Conservation (phyloP, 2,888 invertebrate genomes). For the Anoplius nigerrimus region DNA sequence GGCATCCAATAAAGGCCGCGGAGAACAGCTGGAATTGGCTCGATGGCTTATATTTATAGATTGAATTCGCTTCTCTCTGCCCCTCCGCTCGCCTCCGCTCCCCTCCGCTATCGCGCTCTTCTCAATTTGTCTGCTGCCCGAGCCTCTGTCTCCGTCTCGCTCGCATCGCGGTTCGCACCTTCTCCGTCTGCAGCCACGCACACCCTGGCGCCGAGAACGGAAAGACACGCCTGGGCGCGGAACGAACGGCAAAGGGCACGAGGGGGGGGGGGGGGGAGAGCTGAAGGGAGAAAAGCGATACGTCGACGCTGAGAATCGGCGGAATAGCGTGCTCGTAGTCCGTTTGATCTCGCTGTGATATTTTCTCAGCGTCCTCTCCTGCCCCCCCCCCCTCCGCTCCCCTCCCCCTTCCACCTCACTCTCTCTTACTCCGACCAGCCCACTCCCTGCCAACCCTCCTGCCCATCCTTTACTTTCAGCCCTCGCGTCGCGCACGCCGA, state of each 20-base stretch:
- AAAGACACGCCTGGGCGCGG: not conserved
- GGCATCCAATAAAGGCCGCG: slow-evolving; percentile 52
- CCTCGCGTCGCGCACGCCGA: not conserved
- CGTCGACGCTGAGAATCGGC: not conserved
- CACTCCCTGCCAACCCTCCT: too few species aligned
- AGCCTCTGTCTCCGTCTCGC: not conserved
- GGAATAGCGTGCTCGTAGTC: slow-evolving; percentile 36
- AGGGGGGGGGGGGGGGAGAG: not conserved
- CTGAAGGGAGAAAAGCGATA: not conserved
- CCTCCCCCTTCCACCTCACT: too few species aligned
- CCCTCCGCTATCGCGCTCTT: not conserved
- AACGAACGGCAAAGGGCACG: too few species aligned
- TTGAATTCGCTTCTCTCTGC: slow-evolving; percentile 36
- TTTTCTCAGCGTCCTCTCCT: slow-evolving; percentile 50
- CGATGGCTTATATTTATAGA: slow-evolving; percentile 64
- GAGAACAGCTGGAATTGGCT: slow-evolving; percentile 54
- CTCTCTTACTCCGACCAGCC: too few species aligned
- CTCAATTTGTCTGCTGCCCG: not conserved
- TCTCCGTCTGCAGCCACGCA: slow-evolving; percentile 8
- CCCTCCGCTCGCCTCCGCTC: slow-evolving; percentile 2
- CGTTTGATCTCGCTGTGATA: slow-evolving; percentile 58
- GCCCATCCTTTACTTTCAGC: too few species aligned
- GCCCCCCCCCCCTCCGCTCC: slow-evolving; percentile 22
- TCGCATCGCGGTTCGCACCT: too few species aligned
- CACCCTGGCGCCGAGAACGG: not conserved